Conservation (phyloP, 1,140 invertebrate species). For the Augochlora pura region DNA sequence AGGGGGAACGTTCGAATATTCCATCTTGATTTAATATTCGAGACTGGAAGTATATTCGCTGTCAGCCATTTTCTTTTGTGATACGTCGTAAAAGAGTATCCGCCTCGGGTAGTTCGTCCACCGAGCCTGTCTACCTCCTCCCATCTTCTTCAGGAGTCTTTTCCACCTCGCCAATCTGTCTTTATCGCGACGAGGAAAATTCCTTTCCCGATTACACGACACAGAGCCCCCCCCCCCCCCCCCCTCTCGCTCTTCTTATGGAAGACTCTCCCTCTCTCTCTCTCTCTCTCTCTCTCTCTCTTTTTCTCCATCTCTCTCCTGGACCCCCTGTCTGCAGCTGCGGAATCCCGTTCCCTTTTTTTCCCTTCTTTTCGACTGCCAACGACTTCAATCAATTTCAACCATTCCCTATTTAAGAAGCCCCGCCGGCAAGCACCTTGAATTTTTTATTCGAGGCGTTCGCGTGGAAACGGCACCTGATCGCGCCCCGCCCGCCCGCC, state of each 20-base stretch:
- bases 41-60: background rate
- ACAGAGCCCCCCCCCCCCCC: background rate
- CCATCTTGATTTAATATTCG: background rate
- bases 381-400: slow-evolving; percentile 5
- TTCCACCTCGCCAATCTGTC: slow-evolving; percentile 32
- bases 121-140: slow-evolving; percentile 12
- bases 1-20: background rate
- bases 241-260: background rate
- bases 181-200: slow-evolving; percentile 20
- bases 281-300: too few species aligned
- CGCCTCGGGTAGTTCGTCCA: background rate
- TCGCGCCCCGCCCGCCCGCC: background rate
- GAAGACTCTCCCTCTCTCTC: background rate
- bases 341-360: background rate
- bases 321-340: background rate
- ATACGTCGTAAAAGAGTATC: slow-evolving; percentile 1
- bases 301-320: too few species aligned
- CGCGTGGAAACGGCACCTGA: background rate
- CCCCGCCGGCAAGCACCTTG: too few species aligned
- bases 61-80: slow-evolving; percentile 5
- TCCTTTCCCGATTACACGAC: slow-evolving; percentile 8
- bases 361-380: too few species aligned
- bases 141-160: slow-evolving; percentile 9
- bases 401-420: background rate
- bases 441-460: background rate